Base-by-base conservation (phyloP, 1,140 invertebrate species). In the Tyrophagus putrescentiae region DNA sequence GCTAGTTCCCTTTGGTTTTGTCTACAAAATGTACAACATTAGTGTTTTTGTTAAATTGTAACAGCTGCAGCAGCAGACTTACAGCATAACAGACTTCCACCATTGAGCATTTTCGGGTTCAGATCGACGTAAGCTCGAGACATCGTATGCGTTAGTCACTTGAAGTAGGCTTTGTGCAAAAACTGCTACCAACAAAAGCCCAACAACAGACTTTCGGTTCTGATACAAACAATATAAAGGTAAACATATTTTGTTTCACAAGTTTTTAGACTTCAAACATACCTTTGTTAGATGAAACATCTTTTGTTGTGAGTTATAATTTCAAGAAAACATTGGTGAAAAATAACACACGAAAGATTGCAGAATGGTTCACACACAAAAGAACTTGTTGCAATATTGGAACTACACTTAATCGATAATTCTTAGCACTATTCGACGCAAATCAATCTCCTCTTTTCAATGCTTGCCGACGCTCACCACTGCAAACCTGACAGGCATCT, bases 21-120 rank as follows among this genome's bases (percentile, higher is more conserved):
- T 54, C 52, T 36, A 27, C 25, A 45, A 45, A 45, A 45, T 6
- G 13, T 50, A 13, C 1, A 16, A 28, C 48, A 52, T 13, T 28
- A 52, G 13, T 52, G 1, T 28, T 21, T 23, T 52, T 52, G 16
- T 52, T 52, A 16, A 2, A 48, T 48, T 48, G 21, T 48, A 7
- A 23, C 44, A 9, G 7, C n/a, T 27, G 28, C 7, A n/a, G 32
- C 13, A 1, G n/a, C n/a, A n/a, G n/a, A 54, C 52, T 54, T 32
- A 54, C 52, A 25, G 3, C 13, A 54, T 54, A 9, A 27, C 52
- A 1, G 52, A 54, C 27, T 54, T 54, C 52, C 52, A 54, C 52
- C 52, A 54, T 54, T 54, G 3, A 54, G 18, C 31, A 32, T 32
- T 27, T 11, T 54, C 52, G 21, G 13, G 52, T 54, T 54, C 25